Base-by-base conservation (phyloP, 2,888 invertebrate species). In the Portevinia maculata region DNA sequence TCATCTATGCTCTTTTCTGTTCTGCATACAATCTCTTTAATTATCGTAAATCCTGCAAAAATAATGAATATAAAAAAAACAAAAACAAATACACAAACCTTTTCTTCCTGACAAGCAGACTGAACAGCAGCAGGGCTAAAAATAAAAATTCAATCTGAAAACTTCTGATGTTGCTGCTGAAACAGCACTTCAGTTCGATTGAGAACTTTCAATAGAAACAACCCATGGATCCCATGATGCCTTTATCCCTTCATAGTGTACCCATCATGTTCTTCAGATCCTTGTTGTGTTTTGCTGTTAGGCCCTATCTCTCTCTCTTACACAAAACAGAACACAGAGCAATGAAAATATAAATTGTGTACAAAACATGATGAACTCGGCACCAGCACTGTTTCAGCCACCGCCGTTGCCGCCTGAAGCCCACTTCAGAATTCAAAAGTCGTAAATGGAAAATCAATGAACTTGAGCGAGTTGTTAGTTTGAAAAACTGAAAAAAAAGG, bases 401-500 rank as follows among this genome's bases (percentile, higher is more conserved):
- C 50, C 70, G 41, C 48, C 78, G 57, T 83, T 67, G 71, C 83
- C 62, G 78, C 83, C 83, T 73, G 37, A 83, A 83, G 78, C 71
- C 62, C 78, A 78, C 83, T 83, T 83, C 71, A 55, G 24, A 83
- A 83, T 57, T 83, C 78, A 78, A 83, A 83, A 83, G 78, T 73
- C 78, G 83, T 83, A 83, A 78, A 83, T 83, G 78, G 71, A 73
- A 83, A 83, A 83, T 83, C 83, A 83, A 83, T 83, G 78, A 78
- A 83, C 83, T 83, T 83, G 83, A 78, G 78, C 78, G 71, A 78
- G 83, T 83, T 83, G 83, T 78, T 78, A 83, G 83, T 83, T 83
- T 67, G 60, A 60, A 46, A 34, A 57, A 46, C 15, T 24, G 30
- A 0, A 53, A 67, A 37, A 44, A 50, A 60, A 67, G 17, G 48